Percentiles rank a stretch among this genome's conserved stretches.
phyloP scores from a whole-genome alignment of 1,140 invertebrate species.

The Drosophila repletoides region DNA sequence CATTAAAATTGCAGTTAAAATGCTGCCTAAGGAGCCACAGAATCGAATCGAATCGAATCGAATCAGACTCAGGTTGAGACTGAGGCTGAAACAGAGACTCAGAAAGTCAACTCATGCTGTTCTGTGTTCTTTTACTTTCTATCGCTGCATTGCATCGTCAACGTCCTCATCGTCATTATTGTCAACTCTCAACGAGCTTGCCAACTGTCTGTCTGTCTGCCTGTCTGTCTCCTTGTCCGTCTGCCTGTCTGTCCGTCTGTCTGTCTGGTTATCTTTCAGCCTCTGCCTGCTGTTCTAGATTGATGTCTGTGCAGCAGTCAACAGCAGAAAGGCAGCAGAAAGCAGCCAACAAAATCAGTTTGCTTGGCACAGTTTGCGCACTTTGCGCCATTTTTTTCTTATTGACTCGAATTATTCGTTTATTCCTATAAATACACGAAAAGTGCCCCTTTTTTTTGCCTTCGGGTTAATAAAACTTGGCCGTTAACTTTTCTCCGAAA shows the following conservation, averaged over 20 bases:
- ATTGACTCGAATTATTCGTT: background rate
- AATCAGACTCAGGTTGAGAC: background rate
- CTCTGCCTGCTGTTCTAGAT: constrained; percentile 71
- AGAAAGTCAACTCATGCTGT: constrained; percentile 16
- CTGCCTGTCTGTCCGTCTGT: constrained; percentile 30
- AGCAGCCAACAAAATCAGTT: constrained; percentile 8
- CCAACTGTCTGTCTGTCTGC: constrained; percentile 47
- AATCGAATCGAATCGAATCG: background rate
- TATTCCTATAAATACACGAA: background rate
- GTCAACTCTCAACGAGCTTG: constrained; percentile 73
- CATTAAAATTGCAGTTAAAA: constrained; percentile 75
- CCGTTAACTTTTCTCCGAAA: background rate
- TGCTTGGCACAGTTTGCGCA: constrained; percentile 68
- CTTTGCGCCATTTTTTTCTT: constrained; percentile 17
- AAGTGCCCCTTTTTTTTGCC: background rate
- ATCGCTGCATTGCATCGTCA: constrained; percentile 46
- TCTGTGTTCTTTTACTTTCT: constrained; percentile 69
- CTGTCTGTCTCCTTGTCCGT: constrained; percentile 18
- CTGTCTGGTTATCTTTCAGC: constrained; percentile 40
- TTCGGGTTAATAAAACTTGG: background rate
- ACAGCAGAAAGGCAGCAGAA: no score
- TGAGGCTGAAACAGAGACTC: no score
- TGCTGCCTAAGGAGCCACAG: constrained; percentile 13
- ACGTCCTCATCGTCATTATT: constrained; percentile 66
- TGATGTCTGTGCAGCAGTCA: constrained; percentile 67